Evolutionary conservation across 2,888 invertebrate species (phyloP).

Genomic region (Leptopilina drosophilae): DNA sequence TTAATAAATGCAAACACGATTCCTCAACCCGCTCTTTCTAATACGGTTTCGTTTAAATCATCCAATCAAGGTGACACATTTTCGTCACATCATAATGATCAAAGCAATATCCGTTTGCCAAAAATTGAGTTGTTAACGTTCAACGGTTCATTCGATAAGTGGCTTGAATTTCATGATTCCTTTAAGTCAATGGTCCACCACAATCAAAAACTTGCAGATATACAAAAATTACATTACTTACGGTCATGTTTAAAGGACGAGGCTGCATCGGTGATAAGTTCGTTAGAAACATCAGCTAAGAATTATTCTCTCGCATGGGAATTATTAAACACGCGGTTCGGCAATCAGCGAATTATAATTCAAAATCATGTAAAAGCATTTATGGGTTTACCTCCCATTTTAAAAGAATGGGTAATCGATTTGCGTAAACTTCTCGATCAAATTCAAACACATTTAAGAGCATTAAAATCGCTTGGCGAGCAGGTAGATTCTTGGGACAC

Average conservation of each 20-base stretch:
- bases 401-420: not conserved
- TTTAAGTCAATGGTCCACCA: not conserved
- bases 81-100: too few species aligned
- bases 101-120: not conserved
- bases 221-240: not conserved
- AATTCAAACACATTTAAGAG: constrained; percentile 2
- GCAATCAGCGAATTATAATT: not conserved
- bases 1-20: not conserved
- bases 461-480: not conserved
- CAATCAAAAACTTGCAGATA: not conserved
- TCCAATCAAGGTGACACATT: too few species aligned
- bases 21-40: not conserved
- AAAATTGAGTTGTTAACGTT: not conserved
- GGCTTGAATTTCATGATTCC: not conserved
- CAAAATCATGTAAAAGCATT: not conserved
- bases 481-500: not conserved
- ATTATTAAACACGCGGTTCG: not conserved
- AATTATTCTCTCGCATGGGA: not conserved
- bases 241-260: not conserved
- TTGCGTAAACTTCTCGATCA: not conserved
- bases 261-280: not conserved
- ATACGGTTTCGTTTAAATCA: too few species aligned
- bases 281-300: not conserved
- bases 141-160: not conserved
- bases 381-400: not conserved